Evolutionary conservation across 2,797 vertebrate genomes (phyloP), one percentile per base, ranked within the genome.

Genomic region (Acestrorhynchus altus): DNA sequence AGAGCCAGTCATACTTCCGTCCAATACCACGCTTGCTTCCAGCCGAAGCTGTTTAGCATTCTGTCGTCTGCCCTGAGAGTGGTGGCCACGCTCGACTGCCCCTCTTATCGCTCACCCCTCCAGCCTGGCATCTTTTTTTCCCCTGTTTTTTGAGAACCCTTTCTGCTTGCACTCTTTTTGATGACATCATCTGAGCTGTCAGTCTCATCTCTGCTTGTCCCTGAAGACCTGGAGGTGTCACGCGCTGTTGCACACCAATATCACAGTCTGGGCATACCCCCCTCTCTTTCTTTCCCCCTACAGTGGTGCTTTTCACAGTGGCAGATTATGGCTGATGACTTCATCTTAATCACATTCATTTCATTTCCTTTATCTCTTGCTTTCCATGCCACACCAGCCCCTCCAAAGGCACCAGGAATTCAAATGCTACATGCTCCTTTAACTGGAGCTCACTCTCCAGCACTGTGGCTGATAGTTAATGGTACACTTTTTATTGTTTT

Each of bases 161-260:
- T 61, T 77, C 72, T 81, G 84, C 87, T 78, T 63, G 75, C 86
- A 87, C 86, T 86, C 66, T 15, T 88, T 91, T 91, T 93, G 91
- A 93, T 92, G 92, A 92, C 91, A 92, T 92, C 90, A 92, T 93
- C 88, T 87, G 40, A 46, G 85, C 90, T 91, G 89, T 90, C 91
- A 89, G 84, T 91, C 88, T 90, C 80, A 78, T 80, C 82, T 76
- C 73, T 77, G 88, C 71, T n/a, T 66, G 83, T 66, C 88, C 92
- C 88, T 80, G 72, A 46, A 85, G 91, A 82, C 84, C 83, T 66
- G 73, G 80, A 18, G 49, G 78, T 84, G 90, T 90, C 90, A 92
- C 74, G 87, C 90, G 40, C 88, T 80, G 85, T 82, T 89, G 88
- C 89, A 87, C 92, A 86, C 80, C 83, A 85, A 78, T 87, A 89